Evolutionary conservation across 2,797 vertebrate species (phyloP), one percentile per base, ranked within the genome.

Genomic region (Peromyscus eremicus): DNA sequence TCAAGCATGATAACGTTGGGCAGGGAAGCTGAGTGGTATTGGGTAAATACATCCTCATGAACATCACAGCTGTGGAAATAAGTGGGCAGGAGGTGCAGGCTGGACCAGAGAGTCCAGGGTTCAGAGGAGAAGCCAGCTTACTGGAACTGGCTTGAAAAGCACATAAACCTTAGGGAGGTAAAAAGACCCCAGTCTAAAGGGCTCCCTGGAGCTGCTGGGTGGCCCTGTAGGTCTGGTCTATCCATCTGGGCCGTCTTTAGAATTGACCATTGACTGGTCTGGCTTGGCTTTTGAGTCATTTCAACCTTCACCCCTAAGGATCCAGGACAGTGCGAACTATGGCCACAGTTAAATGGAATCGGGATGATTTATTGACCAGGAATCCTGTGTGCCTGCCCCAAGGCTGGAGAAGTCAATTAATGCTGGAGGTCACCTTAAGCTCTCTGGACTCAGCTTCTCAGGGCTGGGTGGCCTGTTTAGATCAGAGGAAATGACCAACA

Each of bases 1-100:
- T 88, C 37, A 84, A 76, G 80, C 32, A 57, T 80, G 87, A 23
- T 27, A 80, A 32, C 29, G 23, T 34, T 27, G 66, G 79, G 57
- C 37, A 37, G 43, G 10, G 46, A 46, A 37, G 83, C 75, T 37
- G 92, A 86, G 77, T 1, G 23, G 2, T 16, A 12, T 21, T 79
- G 52, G 89, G 71, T 34, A 86, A 95, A 83, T 12, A 86, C 11
- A 34, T 94, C 55, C 25, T 13, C n/a, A 16, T 2, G 27, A 84
- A 68, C 16, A 8, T 21, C 83, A n/a, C 75, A 89, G 89, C 83
- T 91, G 73, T 90, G 46, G 40, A 79, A 73, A 95, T 27, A 93
- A 82, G 32, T 40, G 62, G 82, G 86, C 9, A 32, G 5, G 27
- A 90, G 43, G 68, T 64, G n/a, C 66, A 82, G 82, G 60, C 71